Conservation (phyloP, 2,113 vertebrate species). For the Aspiorhynchus laticeps region DNA sequence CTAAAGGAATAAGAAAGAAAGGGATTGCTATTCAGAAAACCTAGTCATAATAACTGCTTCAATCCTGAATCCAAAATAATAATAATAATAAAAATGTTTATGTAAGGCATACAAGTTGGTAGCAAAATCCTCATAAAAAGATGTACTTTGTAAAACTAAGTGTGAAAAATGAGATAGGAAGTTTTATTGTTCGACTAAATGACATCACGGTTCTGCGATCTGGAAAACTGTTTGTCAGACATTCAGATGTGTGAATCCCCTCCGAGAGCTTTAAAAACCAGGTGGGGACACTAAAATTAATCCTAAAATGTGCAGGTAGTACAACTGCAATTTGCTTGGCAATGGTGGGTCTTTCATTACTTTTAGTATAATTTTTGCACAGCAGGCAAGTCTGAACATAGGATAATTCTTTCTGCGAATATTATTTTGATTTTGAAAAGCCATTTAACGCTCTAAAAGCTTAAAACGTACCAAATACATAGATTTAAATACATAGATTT, state of each 20-base stretch:
- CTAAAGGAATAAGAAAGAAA: too few species aligned
- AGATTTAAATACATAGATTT: too few species aligned
- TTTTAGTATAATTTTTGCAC: not conserved
- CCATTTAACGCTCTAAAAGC: not conserved
- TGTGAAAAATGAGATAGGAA: not conserved
- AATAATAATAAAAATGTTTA: too few species aligned
- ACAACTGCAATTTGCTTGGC: not conserved
- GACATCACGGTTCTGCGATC: not conserved
- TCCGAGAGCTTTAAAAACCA: not conserved
- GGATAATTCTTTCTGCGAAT: not conserved
- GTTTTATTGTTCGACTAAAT: not conserved
- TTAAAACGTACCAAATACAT: not conserved
- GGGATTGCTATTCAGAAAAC: not conserved
- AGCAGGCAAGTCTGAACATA: not conserved
- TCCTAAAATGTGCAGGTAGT: not conserved
- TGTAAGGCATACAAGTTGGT: not conserved
- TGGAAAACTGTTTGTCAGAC: conserved; percentile 2
- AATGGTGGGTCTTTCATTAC: not conserved
- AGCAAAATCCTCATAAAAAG: not conserved
- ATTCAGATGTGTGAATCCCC: conserved; percentile 4
- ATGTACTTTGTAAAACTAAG: not conserved
- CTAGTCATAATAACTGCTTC: not conserved
- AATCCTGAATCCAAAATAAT: not conserved
- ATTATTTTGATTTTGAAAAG: not conserved
- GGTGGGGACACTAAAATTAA: not conserved